A percentile compares a stretch with the other conserved stretches of the same genome.
These are phyloP conservation scores for Xylota segnis DNA, from an alignment of 2,888 invertebrate genomes.

Conservation along the genomic window DNA sequence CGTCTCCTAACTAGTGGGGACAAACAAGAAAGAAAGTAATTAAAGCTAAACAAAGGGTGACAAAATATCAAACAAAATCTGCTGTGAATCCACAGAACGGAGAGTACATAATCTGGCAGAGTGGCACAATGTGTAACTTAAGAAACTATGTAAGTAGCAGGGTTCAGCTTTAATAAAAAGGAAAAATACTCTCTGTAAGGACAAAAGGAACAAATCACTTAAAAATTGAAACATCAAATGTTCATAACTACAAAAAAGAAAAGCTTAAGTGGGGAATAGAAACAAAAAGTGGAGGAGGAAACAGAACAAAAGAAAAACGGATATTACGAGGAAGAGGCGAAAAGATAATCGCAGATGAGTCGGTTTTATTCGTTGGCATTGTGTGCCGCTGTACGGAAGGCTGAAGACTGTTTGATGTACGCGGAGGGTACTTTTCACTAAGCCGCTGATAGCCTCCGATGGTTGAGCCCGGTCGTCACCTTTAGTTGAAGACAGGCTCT, in stretches of 20 bases:
- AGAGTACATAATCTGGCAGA: background rate
- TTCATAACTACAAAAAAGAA: background rate
- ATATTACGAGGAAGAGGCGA: background rate
- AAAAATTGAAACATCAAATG: conserved; percentile 1
- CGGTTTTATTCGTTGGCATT: conserved; percentile 6
- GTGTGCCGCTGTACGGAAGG: background rate
- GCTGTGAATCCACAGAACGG: background rate
- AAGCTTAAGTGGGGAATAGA: background rate
- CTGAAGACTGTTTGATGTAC: background rate
- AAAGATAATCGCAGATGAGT: conserved; percentile 23
- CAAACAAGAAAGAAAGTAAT: background rate
- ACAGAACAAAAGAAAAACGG: background rate
- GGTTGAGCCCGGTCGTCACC: background rate
- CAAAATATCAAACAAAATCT: background rate
- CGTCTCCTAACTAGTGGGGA: background rate
- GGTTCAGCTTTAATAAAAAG: background rate
- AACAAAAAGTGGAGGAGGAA: background rate
- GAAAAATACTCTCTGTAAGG: background rate
- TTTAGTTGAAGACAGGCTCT: background rate
- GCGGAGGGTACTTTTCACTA: background rate
- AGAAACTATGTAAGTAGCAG: background rate
- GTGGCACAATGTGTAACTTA: background rate
- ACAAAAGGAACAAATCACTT: background rate
- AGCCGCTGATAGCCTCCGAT: background rate
- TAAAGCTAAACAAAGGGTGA: background rate